Evolutionary conservation across 30 jellyfish, hydroid and myxozoan genomes (phyloP).

Genomic region (Aurelia coerulea): DNA sequence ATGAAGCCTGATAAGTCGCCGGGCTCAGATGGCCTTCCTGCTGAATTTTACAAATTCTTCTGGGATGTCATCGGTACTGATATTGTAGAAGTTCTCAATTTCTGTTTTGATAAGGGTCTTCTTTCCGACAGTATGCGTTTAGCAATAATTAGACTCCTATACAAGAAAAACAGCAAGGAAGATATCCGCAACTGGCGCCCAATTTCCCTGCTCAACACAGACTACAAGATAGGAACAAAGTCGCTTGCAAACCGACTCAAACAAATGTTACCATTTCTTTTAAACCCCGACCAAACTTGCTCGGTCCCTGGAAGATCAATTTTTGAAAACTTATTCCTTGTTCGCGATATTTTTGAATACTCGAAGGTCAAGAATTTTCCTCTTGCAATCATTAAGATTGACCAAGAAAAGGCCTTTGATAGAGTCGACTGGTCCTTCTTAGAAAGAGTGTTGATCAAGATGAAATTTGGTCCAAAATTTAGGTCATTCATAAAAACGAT

Average conservation of each 20-base stretch:
- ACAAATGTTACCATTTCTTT: background rate
- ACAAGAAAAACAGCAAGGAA: too few species aligned
- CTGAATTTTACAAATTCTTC: background rate
- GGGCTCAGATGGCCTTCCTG: background rate
- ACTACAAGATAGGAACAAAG: background rate
- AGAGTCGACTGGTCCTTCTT: too few species aligned
- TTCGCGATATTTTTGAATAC: too few species aligned
- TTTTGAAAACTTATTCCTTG: constrained; percentile 13
- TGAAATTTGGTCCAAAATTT: too few species aligned
- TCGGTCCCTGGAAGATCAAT: constrained; percentile 65
- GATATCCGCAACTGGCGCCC: too few species aligned
- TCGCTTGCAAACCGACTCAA: constrained; percentile 15
- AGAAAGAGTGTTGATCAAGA: too few species aligned
- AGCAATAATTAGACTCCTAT: too few species aligned
- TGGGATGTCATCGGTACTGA: constrained; percentile 9
- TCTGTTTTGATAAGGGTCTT: background rate
- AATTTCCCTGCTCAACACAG: too few species aligned
- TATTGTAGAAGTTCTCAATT: constrained; percentile 5
- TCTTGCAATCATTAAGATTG: background rate
- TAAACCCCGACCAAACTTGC: constrained; percentile 52
- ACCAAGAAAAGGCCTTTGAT: constrained; percentile 68
- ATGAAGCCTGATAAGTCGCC: too few species aligned
- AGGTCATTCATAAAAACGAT: too few species aligned
- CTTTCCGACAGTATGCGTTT: too few species aligned
- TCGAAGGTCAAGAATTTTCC: too few species aligned